Evolutionary conservation across 2,888 invertebrate genomes (phyloP).

Genomic region (Drosophila mettleri): DNA sequence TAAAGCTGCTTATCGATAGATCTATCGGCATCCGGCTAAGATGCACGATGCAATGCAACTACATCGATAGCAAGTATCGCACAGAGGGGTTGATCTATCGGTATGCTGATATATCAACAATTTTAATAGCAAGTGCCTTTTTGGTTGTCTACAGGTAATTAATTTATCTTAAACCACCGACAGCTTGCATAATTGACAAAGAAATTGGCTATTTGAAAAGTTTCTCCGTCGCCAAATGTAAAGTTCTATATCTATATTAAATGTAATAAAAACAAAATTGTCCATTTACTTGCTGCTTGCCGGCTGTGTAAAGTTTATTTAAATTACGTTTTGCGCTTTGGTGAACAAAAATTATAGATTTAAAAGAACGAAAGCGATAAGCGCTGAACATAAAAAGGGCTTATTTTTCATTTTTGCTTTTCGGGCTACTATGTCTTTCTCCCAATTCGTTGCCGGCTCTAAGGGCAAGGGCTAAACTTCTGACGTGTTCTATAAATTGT

Average conservation of each 20-base stretch:
- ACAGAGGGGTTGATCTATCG: neutral
- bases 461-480: neutral
- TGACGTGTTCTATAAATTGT: slow-evolving; percentile 31
- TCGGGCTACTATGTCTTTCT: neutral
- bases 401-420: neutral
- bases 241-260: neutral
- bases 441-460: neutral
- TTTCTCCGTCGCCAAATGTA: neutral
- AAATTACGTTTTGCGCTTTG: neutral
- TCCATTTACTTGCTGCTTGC: neutral
- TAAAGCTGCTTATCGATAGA: neutral
- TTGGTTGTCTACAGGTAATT: slow-evolving; percentile 29
- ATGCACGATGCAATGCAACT: neutral
- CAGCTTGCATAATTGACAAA: neutral
- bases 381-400: neutral
- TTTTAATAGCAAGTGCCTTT: slow-evolving; percentile 25
- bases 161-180: neutral
- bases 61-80: slow-evolving; percentile 12
- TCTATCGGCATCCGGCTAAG: neutral
- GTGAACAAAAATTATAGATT: neutral
- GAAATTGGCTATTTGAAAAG: neutral
- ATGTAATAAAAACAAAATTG: neutral
- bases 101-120: slow-evolving; percentile 29
- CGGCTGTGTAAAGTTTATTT: slow-evolving; percentile 2
- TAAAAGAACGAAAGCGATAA: neutral